Evolutionary conservation across 1,140 invertebrate genomes (phyloP).

Genomic region (Drosophila ficusphila): DNA sequence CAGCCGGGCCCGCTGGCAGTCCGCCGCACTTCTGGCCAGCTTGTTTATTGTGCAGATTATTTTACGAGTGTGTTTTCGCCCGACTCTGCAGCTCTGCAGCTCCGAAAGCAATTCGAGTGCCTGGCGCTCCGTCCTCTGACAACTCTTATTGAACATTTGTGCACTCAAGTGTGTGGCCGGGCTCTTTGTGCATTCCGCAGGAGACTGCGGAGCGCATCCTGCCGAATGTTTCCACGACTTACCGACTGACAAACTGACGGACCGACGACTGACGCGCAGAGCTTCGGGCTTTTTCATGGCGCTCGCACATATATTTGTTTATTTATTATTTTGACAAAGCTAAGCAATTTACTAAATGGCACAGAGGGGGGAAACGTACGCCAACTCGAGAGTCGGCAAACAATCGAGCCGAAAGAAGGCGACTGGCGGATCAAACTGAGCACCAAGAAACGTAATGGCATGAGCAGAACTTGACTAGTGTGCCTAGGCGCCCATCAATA

Average conservation of each 20-base stretch:
- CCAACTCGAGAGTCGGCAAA: conserved; percentile 63
- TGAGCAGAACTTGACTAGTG: conserved; percentile 11
- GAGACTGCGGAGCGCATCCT: conserved; percentile 37
- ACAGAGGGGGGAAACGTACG: conserved; percentile 42
- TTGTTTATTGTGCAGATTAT: conserved; percentile 81
- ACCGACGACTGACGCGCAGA: conserved; percentile 13
- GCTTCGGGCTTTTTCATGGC: conserved; percentile 25
- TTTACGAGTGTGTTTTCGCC: conserved; percentile 55
- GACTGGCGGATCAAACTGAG: conserved; percentile 37
- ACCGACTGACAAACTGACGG: conserved; percentile 16
- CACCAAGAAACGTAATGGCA: conserved; percentile 11
- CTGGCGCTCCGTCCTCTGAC: conserved; percentile 34
- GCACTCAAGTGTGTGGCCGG: conserved; percentile 74
- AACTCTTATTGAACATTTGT: conserved; percentile 81
- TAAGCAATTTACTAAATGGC: conserved; percentile 78
- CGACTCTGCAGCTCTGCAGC: conserved; percentile 5
- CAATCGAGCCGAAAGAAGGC: conserved; percentile 44
- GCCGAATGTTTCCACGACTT: conserved; percentile 5
- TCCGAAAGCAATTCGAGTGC: conserved; percentile 60
- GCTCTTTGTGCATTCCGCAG: conserved; percentile 65
- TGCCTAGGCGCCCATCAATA: neutral
- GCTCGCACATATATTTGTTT: conserved; percentile 61
- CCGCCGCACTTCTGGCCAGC: conserved; percentile 14
- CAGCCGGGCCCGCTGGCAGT: conserved; percentile 42
- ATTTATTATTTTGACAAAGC: conserved; percentile 82